Base-by-base conservation (phyloP, 1,140 invertebrate species). In the Hyles euphorbiae region DNA sequence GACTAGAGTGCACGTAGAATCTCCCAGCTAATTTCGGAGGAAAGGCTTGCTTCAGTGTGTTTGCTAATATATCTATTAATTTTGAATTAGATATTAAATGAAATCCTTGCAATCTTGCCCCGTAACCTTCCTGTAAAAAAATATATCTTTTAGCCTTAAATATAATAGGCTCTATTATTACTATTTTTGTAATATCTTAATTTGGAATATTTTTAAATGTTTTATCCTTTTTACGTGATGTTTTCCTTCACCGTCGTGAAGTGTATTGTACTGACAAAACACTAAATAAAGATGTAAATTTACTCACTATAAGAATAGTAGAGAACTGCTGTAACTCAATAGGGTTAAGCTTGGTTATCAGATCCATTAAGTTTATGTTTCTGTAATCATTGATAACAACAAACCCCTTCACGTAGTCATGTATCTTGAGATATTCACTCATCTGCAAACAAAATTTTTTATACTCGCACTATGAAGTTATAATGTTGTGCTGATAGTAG, bases 61-160 rank as follows among this genome's bases (percentile, higher is more conserved):
- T 44, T 5, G 68, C 44, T 2, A 73, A 46, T 0, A 52, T 5
- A 34, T 68, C 62, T 7, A 70, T 48, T 3, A 66, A 5, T 46
- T 67, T 73, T 0, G 73, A 76, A 7, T 49, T 8, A 4, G 69
- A 56, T 45, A 73, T 43, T 0, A 68, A 32, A 46, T 76, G 61
- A 2, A 68, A 59, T 8, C 51, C 63, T 52, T 61, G 59, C 36
- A 72, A 7, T 51, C 61, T 60, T 34, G 54, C 50, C 3, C 58
- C 56, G 33, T 67, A 80, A 33, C 77, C 72, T 58, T 81, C 72
- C 78, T 76, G 65, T 22, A 57, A 58, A 43, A 53, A 51, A 33
- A 53, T 33, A 53, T 22, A 22, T 22, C 22, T 22, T 22, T 22
- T 22, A 22, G 22, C 22, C 22, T 22, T 22, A 2, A 22, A 22